Evolutionary conservation across 2,113 vertebrate species (phyloP).

Genomic region (Phalacrocorax pelagicus): DNA sequence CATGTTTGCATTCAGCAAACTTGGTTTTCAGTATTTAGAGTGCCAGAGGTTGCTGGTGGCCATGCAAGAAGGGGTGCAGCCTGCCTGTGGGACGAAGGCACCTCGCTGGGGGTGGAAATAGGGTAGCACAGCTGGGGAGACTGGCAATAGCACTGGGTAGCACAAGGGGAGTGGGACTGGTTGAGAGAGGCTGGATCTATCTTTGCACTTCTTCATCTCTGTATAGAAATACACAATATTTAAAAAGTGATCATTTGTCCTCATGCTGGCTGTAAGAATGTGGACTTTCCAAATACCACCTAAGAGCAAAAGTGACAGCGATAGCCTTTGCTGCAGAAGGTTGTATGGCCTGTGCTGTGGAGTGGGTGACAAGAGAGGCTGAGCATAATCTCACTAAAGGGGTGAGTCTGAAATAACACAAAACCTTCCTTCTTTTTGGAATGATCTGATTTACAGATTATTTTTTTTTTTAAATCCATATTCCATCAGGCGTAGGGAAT

Average conservation of each 20-base stretch:
- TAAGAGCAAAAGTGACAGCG: background rate
- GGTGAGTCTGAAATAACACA: background rate
- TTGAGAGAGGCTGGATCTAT: background rate
- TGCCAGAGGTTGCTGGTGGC: background rate
- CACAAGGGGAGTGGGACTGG: background rate
- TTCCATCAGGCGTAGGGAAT: background rate
- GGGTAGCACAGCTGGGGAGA: background rate
- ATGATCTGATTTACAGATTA: constrained; percentile 25
- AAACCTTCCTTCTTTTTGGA: background rate
- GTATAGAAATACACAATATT: background rate
- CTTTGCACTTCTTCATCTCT: background rate
- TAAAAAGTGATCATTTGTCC: background rate
- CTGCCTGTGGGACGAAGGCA: background rate
- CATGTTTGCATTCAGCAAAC: background rate
- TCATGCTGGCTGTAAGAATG: background rate
- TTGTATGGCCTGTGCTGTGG: background rate
- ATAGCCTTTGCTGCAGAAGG: background rate
- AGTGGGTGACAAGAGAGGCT: background rate
- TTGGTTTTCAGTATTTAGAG: background rate
- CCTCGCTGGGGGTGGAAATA: accelerated
- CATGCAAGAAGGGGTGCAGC: background rate
- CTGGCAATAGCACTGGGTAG: background rate
- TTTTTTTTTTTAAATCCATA: background rate
- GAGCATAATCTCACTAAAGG: background rate
- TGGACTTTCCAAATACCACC: background rate